phyloP scores from a whole-genome alignment of 2,797 vertebrate species.

The Etheostoma nigrum region DNA sequence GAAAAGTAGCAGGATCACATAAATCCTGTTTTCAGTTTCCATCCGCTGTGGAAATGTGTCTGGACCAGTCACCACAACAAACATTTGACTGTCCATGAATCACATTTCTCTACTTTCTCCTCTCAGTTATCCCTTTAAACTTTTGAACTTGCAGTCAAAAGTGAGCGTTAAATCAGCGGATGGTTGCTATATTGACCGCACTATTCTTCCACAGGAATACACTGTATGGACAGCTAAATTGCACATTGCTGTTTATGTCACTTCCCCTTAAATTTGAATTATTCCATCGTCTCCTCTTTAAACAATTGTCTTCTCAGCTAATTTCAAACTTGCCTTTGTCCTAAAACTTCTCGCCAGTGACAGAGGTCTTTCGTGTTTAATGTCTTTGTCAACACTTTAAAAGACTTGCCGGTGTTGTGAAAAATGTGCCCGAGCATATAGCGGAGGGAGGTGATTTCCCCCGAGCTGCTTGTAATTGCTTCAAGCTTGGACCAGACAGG shows the following conservation, averaged over 20 bases:
- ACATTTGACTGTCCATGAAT: constrained; percentile 56
- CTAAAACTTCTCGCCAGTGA: constrained; percentile 46
- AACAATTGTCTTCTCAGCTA: not conserved
- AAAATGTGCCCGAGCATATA: constrained; percentile 73
- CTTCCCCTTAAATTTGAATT: not conserved
- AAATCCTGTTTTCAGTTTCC: constrained; percentile 66
- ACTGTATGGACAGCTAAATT: constrained; percentile 4
- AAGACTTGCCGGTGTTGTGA: constrained; percentile 74
- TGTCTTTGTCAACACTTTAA: constrained; percentile 79
- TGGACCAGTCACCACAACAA: constrained; percentile 68
- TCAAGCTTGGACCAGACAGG: constrained; percentile 80
- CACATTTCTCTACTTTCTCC: constrained; percentile 48
- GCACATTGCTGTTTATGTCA: not conserved
- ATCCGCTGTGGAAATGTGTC: constrained; percentile 67
- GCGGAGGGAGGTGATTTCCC: constrained; percentile 79
- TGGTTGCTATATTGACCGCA: not conserved
- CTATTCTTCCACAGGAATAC: constrained; percentile 15
- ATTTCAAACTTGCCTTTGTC: constrained; percentile 35
- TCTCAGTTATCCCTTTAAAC: constrained; percentile 37
- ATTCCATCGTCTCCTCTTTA: constrained; percentile 19
- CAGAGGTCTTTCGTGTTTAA: constrained; percentile 69
- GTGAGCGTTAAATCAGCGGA: constrained; percentile 21
- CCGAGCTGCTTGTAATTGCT: constrained; percentile 80
- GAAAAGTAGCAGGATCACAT: constrained; percentile 70
- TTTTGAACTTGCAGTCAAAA: constrained; percentile 38